Conservation (phyloP, 1,140 invertebrate species). For the Hyles vespertilio region DNA sequence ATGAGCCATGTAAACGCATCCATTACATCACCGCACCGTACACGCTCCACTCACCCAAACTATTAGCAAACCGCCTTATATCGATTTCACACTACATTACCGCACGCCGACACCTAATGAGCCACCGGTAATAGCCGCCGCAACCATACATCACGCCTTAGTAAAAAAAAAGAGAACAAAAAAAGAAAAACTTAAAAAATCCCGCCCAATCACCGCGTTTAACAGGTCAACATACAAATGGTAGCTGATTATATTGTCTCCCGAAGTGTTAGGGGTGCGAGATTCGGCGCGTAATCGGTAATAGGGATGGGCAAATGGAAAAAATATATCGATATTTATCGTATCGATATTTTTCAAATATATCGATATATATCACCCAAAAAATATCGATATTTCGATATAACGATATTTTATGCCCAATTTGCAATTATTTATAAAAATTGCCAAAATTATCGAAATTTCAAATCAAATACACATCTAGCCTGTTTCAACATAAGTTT, state of each 20-base stretch:
- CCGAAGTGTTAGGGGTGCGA: constrained; percentile 36
- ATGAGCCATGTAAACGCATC: too few relatives aligned
- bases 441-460: too few relatives aligned
- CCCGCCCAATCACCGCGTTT: constrained; percentile 63
- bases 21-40: too few relatives aligned
- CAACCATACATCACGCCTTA: constrained; percentile 41
- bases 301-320: too few relatives aligned
- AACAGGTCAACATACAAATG: constrained; percentile 47
- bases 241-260: constrained; percentile 73
- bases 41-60: neutral
- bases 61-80: constrained; percentile 8
- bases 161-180: constrained; percentile 36
- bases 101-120: constrained; percentile 18
- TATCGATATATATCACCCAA: too few relatives aligned
- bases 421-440: too few relatives aligned
- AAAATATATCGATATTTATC: too few relatives aligned
- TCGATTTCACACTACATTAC: constrained; percentile 29
- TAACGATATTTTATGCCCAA: too few relatives aligned
- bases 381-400: too few relatives aligned
- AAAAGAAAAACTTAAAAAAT: constrained; percentile 45
- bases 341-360: too few relatives aligned
- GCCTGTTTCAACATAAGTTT: too few relatives aligned
- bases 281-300: constrained; percentile 64
- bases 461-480: too few relatives aligned
- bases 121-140: constrained; percentile 17